phyloP scores from a whole-genome alignment of 1,140 invertebrate genomes.

The Hydropsyche tenuis region DNA sequence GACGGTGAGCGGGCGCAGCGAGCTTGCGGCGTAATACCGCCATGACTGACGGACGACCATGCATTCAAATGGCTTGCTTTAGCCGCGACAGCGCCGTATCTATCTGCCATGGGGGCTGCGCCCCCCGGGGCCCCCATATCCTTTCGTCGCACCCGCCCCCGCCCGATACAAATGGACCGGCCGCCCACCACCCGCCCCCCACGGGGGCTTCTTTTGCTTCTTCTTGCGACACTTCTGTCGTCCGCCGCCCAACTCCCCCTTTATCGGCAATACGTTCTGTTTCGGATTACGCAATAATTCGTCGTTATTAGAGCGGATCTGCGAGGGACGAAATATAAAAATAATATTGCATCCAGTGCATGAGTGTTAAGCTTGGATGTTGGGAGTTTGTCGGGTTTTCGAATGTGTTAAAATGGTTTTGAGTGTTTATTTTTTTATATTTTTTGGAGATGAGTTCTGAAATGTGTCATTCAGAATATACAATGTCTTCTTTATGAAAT shows the following conservation, averaged over 20 bases:
- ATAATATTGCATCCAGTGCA: too few species aligned
- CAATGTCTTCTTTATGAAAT: too few species aligned
- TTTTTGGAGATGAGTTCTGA: too few species aligned
- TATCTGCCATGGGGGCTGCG: constrained; percentile 40
- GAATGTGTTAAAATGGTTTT: too few species aligned
- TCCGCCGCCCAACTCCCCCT: not conserved
- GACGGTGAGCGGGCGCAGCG: constrained; percentile 47
- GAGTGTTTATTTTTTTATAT: too few species aligned
- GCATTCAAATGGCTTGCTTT: constrained; percentile 74
- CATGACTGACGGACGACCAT: constrained; percentile 72
- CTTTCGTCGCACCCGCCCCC: not conserved
- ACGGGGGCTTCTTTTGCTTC: constrained; percentile 2
- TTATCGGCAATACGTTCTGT: constrained; percentile 19
- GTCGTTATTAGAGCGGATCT: too few species aligned
- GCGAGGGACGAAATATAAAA: too few species aligned
- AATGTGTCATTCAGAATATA: too few species aligned
- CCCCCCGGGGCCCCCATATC: not conserved
- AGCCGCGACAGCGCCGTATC: constrained; percentile 53
- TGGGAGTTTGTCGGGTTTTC: too few species aligned
- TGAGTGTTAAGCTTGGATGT: too few species aligned
- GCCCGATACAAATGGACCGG: constrained; percentile 35
- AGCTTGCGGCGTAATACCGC: constrained; percentile 63
- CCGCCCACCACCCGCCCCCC: not conserved
- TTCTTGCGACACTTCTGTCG: not conserved
- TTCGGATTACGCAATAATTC: constrained; percentile 15